phyloP scores from a whole-genome alignment of 2,797 vertebrate species.

The Nasua narica region DNA sequence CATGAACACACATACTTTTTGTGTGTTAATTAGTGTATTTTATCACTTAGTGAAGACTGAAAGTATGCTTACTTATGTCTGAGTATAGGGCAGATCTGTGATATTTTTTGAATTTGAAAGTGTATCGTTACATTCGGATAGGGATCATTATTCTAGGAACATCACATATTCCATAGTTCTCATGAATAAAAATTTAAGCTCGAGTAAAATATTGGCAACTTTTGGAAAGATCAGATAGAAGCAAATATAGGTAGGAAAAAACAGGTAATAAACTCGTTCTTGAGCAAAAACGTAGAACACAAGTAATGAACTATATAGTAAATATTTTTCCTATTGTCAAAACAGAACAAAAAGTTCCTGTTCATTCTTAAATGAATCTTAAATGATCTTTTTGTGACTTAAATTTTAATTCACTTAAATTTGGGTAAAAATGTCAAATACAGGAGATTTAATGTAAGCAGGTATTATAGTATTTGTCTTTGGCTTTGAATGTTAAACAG shows the following conservation, averaged over 20 bases:
- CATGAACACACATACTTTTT: not conserved
- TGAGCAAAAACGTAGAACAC: not conserved
- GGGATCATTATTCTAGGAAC: not conserved
- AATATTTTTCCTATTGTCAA: not conserved
- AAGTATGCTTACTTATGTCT: not conserved
- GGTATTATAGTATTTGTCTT: not conserved
- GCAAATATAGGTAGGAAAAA: not conserved
- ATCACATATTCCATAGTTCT: not conserved
- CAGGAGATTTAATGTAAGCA: not conserved
- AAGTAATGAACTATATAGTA: not conserved
- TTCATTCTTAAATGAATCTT: not conserved
- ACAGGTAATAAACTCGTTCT: not conserved
- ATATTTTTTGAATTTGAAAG: not conserved
- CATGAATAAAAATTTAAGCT: not conserved
- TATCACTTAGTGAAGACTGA: not conserved
- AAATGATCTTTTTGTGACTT: not conserved
- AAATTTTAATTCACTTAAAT: constrained; percentile 41
- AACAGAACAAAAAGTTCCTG: not conserved
- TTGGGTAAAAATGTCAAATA: not conserved
- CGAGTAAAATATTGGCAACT: not conserved
- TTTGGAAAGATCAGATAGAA: not conserved
- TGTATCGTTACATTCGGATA: not conserved
- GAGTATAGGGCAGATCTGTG: not conserved
- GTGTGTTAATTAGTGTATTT: not conserved
- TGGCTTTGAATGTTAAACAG: constrained; percentile 6